Base-by-base conservation (phyloP, 2,113 vertebrate species). In the Gracilinanus agilis region DNA sequence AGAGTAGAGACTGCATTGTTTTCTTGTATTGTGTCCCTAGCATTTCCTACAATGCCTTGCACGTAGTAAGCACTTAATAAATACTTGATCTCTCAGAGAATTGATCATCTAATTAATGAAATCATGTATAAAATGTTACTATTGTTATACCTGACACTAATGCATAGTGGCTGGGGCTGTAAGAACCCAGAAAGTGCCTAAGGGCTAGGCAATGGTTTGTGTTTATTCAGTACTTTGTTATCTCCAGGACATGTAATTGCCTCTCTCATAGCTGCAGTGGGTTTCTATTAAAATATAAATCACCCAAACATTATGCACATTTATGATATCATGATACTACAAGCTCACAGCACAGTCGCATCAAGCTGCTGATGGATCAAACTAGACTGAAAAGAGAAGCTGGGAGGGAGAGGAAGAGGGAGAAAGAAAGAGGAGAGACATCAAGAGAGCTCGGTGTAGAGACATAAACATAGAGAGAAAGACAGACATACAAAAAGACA, bases 341-440 rank as follows among this genome's bases (percentile, higher is more conserved):
- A 95, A 89, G 5, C 75, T 92, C 88, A 90, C 89, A 56, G 29
- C 25, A 95, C 94, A 96, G 92, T 25, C 93, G 89, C 40, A 56
- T 34, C 24, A 94, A 94, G 53, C 34, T 19, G 3, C 34, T 75
- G n/a, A 75, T 75, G 67, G 10, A 34, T 75, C 67, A 75, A n/a
- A 75, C 5, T 16, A 75, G n/a, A 75, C 19, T 34, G n/a, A 1
- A 75, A 16, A n/a, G 61, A 19, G 10, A 19, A 13, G 19, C 4
- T 2, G 0, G 2, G 61, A n/a, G 61, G 13, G 11, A 10, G 56
- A 58, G 25, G 13, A 3, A 34, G 61, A 67, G 29, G 16, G 10
- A 67, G 3, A 34, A 12, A 67, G 12, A 27, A 25, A 58, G 25
- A 3, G 58, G 56, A 58, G n/a, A 75, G 25, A 75, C 13, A 58